phyloP scores from a whole-genome alignment of 1,140 invertebrate species.

The Danaus plexippus region DNA sequence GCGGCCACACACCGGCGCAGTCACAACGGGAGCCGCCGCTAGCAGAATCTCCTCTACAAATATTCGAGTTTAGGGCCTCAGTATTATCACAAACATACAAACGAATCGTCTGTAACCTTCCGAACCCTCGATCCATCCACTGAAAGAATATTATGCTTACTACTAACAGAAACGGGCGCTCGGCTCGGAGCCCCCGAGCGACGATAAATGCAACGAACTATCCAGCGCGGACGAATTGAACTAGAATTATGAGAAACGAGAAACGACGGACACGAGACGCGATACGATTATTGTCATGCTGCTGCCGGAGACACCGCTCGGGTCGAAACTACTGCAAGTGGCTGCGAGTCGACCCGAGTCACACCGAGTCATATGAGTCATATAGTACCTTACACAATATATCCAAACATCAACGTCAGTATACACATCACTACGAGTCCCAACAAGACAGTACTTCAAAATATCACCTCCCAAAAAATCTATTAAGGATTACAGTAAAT shows the following conservation, averaged over 20 bases:
- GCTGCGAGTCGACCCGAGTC: no score
- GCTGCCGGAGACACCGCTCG: slow-evolving; percentile 23
- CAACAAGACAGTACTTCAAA: slow-evolving; percentile 58
- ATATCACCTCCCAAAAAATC: slow-evolving; percentile 63
- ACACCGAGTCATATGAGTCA: no score
- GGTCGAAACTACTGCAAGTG: slow-evolving; percentile 30
- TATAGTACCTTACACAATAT: slow-evolving; percentile 37
- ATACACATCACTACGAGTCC: slow-evolving; percentile 55
- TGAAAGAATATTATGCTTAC: slow-evolving; percentile 10
- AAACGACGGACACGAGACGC: slow-evolving; percentile 49
- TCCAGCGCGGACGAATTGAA: slow-evolving; percentile 10
- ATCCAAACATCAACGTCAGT: slow-evolving; percentile 59
- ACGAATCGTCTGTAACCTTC: slow-evolving; percentile 4
- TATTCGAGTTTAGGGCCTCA: slow-evolving; percentile 20
- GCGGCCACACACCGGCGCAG: background rate
- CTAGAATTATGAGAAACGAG: slow-evolving; percentile 13
- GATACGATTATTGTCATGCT: slow-evolving; percentile 65
- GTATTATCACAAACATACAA: slow-evolving; percentile 22
- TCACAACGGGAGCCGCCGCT: background rate
- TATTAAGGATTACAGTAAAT: slow-evolving; percentile 70
- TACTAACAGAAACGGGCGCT: no score
- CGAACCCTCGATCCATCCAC: background rate
- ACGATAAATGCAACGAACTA: slow-evolving; percentile 8
- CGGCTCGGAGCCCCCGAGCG: no score
- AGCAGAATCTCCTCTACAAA: slow-evolving; percentile 3